Evolutionary conservation across 2,888 invertebrate species (phyloP), one percentile per base, ranked within the genome.

Genomic region (Dasysyrphus tricinctus): DNA sequence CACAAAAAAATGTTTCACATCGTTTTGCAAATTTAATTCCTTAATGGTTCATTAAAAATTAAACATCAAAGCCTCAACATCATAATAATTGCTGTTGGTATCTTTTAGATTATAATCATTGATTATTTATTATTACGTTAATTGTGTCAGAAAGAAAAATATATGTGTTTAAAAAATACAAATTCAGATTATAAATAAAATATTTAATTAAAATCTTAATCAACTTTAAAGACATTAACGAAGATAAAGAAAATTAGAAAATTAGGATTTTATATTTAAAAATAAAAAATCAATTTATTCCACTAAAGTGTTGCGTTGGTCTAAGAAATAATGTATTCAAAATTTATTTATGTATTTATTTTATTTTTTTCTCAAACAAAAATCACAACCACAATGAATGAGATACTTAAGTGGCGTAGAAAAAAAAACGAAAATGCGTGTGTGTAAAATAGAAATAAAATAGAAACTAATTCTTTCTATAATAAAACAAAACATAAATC

Each of bases 51-150:
- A 74, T 67, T 61, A 61, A 80, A 69, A 37, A 74, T 75, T 47
- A 75, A 61, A 75, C 75, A 80, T 80, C 69, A 80, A 75, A 75
- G 70, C 70, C 59, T 67, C 67, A 61, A 34, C 78, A 79, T 72
- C 63, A 57, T 56, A 29, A 56, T 78, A 63, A 59, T 63, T 42
- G 12, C 42, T 47, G 44, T 74, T 56, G 73, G 39, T 44, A 78
- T 61, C 19, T 47, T 65, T 57, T 79, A 57, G 76, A 75, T 76
- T 84, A 84, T 80, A 44, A 51, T 37, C 32, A 74, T 59, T 44
- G 5, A 51, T 67, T 67, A 84, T 80, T 84, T 74, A 73, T 56
- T 61, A 67, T 57, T 72, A 57, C 63, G 63, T 61, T 67, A 61
- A 77, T 80, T 54, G 42, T 76, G 76, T 84, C 76, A 76, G 65